Evolutionary conservation across 2,888 invertebrate genomes (phyloP), one percentile per base, ranked within the genome.

Genomic region (Calameuta filiformis): DNA sequence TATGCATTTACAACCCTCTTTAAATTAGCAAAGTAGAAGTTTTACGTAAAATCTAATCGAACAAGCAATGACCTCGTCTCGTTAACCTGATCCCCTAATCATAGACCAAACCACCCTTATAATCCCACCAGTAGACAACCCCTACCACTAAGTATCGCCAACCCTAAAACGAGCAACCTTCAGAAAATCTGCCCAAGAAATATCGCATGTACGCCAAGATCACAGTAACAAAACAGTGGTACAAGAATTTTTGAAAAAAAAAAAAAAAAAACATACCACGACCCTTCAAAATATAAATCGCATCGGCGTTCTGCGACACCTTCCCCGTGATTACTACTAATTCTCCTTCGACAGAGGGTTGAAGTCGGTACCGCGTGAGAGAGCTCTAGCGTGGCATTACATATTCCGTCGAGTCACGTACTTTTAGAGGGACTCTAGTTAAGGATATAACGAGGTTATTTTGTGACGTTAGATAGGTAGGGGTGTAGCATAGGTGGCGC

Each of bases 401-500:
- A 23, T 74, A 74, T 74, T 74, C 73, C 78, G 81, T 56, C 81
- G 78, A 81, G 81, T 82, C 81, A 82, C 77, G 80, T 81, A 81
- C 80, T 77, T 81, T 78, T 81, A 79, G 78, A 76, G 81, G 81
- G 81, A 81, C 79, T 79, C 69, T 77, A 87, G 86, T 86, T 84
- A 85, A 87, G 83, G 83, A 81, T 83, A 86, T 85, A 85, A 85
- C 85, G 85, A 85, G 85, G 85, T 85, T 85, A 85, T 85, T 85
- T 85, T 84, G 85, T 82, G 84, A 82, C 84, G 81, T 81, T 83
- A 84, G 83, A 82, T 83, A 82, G 56, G 23, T 56, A 56, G 56
- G 56, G 56, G 23, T 40, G 15, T 56, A 56, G 35, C 23, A 35
- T 79, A 81, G 85, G 85, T 84, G 85, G 89, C 85, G 90, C 87